Conservation (phyloP, 1,140 invertebrate species). For the Linepithema humile region DNA sequence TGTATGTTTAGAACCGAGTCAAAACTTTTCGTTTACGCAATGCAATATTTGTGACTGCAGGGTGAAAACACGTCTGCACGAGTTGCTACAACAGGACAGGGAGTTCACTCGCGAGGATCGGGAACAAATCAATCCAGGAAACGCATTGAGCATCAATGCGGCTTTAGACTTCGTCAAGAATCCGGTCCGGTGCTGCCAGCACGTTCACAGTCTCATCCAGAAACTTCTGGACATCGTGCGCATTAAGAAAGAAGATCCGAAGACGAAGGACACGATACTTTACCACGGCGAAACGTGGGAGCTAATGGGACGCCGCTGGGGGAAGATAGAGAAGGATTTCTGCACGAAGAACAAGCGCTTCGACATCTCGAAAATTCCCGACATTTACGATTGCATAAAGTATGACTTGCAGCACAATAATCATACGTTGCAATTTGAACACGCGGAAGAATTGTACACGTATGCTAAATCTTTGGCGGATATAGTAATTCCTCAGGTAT, state of each 20-base stretch:
- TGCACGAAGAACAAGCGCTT: conserved; percentile 95
- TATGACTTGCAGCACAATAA: conserved; percentile 99
- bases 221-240: conserved; percentile 94
- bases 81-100: conserved; percentile 95
- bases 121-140: conserved; percentile 94
- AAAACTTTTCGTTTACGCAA: background rate
- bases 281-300: conserved; percentile 99
- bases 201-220: conserved; percentile 94
- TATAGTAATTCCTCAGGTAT: conserved; percentile 98
- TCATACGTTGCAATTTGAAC: conserved; percentile 96
- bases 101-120: conserved; percentile 95
- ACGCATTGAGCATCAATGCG: conserved; percentile 93
- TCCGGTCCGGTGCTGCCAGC: conserved; percentile 96
- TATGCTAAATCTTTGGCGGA: conserved; percentile 98
- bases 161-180: conserved; percentile 98
- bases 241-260: conserved; percentile 93
- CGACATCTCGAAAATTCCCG: conserved; percentile 99
- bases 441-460: conserved; percentile 97
- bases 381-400: conserved; percentile 99
- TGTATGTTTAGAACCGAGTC: background rate
- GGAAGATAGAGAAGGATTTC: conserved; percentile 99
- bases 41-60: conserved; percentile 84
- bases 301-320: conserved; percentile 98
- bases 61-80: conserved; percentile 97
- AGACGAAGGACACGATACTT: conserved; percentile 95